Evolutionary conservation across 2,113 vertebrate genomes (phyloP), one percentile per base, ranked within the genome.

Genomic region (Pomatostomus ruficeps): DNA sequence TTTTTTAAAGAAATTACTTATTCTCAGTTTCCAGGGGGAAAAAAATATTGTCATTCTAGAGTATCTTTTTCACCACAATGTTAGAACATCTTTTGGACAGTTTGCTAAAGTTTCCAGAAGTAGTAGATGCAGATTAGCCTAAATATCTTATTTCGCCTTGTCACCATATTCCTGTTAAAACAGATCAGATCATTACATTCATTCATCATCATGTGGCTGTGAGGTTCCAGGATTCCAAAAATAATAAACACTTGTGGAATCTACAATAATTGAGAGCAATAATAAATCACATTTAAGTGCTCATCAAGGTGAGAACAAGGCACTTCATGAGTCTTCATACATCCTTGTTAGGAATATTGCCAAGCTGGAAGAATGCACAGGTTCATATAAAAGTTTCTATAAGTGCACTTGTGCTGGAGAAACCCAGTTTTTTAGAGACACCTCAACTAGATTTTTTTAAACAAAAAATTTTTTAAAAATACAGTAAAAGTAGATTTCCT

Each of bases 201-300:
- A 97, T 97, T 98, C 95, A 96, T 98, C 89, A 91, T 97, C 65
- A 86, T 97, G 97, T 97, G 94, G 40, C 65, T 97, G 65, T 91
- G 89, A 98, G 58, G n/a, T 83, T 95, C 35, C 84, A 89, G 35
- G 46, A 93, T 95, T 93, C 79, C 92, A 94, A 96, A 98, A 96
- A 95, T 89, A 97, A 87, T 96, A 96, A 98, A 98, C 75, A 96
- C 94, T 94, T 96, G 89, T 96, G 78, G 74, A 97, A 94, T 97
- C 94, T 93, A 80, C 68, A 89, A 80, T 97, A 98, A 97, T 95
- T 97, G 93, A 98, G 96, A 98, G 55, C 75, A 98, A 95, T 77
- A 94, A 94, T 93, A 97, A 97, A 97, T 97, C 97, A 88, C 73
- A 87, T 89, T 96, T 96, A 98, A 97, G 96, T 88, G 51, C 81